Evolutionary conservation across 2,113 vertebrate species (phyloP).

Genomic region (Paedocypris sp.): DNA sequence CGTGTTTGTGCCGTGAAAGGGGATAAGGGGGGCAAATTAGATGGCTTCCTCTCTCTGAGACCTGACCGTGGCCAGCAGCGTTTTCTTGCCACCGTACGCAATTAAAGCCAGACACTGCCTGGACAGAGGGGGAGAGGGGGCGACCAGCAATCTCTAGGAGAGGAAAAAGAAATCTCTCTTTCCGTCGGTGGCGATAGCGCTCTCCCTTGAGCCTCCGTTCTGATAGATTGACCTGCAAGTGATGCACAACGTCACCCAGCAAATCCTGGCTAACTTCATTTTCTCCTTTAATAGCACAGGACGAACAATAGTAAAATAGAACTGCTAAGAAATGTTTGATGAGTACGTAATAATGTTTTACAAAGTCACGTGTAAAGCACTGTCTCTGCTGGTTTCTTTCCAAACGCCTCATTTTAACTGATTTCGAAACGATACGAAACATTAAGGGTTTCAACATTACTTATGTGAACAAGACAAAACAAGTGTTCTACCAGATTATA

Average conservation of each 20-base stretch:
- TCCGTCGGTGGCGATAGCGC: constrained; percentile 20
- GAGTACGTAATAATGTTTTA: too few relatives aligned
- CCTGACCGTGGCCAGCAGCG: constrained; percentile 38
- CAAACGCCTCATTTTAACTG: too few relatives aligned
- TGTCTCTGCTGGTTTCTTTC: too few relatives aligned
- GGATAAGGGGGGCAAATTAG: constrained; percentile 30
- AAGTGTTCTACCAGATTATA: too few relatives aligned
- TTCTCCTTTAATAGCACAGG: too few relatives aligned
- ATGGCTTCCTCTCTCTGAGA: constrained; percentile 38
- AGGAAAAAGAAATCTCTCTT: constrained; percentile 30
- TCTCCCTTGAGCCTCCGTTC: constrained; percentile 24
- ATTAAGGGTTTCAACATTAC: too few relatives aligned
- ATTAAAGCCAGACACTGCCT: constrained; percentile 40
- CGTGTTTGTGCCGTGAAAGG: constrained; percentile 4
- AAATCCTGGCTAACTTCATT: too few relatives aligned
- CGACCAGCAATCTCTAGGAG: constrained; percentile 26
- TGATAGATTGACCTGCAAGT: constrained; percentile 33
- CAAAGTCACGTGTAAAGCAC: too few relatives aligned
- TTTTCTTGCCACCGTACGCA: constrained; percentile 33
- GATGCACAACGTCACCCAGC: constrained; percentile 24
- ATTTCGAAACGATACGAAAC: too few relatives aligned
- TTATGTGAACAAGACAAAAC: too few relatives aligned
- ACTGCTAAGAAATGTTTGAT: too few relatives aligned
- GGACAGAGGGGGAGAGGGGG: constrained; percentile 21
- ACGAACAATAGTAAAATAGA: too few relatives aligned